Base-by-base conservation (phyloP, 2,113 vertebrate genomes). In the Thymallus thymallus region DNA sequence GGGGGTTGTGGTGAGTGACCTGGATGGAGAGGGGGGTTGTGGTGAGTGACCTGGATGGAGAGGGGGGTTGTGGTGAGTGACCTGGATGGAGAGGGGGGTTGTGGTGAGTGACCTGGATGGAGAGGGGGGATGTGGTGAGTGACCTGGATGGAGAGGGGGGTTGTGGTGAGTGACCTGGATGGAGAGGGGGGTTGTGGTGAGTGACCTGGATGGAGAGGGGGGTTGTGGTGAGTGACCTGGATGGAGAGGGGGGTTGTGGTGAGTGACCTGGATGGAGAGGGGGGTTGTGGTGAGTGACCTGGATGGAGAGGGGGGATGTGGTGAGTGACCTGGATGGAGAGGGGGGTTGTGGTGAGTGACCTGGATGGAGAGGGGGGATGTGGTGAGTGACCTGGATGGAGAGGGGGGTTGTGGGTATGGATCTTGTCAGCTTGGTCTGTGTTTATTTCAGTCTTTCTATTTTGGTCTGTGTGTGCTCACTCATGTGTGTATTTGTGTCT, bases 281-380 rank as follows among this genome's bases (percentile, higher is more conserved):
- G n/a, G n/a, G n/a, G n/a, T n/a, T n/a, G n/a, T 98, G 96, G 97
- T 97, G 88, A 79, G 92, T 79, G 46, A 7, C 64, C 29, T 61
- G 56, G 63, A 55, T 41, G 35, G 35, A 41, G 0, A 41, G 35
- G 2, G n/a, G n/a, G n/a, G n/a, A n/a, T n/a, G n/a, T 98, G 96
- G 97, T 97, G 88, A 79, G 92, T 79, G 46, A 7, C 64, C 29
- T 61, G 56, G 63, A 55, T 41, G 35, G 35, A 41, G 0, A 41
- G 35, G 2, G n/a, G n/a, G n/a, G n/a, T n/a, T n/a, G n/a, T 98
- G 96, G 97, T 97, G 88, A 79, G 92, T 79, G 46, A 7, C 64
- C 29, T 61, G 56, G 63, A 55, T 41, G 35, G 35, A 41, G 0
- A 41, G 35, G 2, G n/a, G n/a, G n/a, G n/a, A n/a, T n/a, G n/a